Percentiles rank a stretch among this genome's conserved stretches.
phyloP scores from a whole-genome alignment of 2,113 vertebrate genomes.

The Vidua chalybeata region DNA sequence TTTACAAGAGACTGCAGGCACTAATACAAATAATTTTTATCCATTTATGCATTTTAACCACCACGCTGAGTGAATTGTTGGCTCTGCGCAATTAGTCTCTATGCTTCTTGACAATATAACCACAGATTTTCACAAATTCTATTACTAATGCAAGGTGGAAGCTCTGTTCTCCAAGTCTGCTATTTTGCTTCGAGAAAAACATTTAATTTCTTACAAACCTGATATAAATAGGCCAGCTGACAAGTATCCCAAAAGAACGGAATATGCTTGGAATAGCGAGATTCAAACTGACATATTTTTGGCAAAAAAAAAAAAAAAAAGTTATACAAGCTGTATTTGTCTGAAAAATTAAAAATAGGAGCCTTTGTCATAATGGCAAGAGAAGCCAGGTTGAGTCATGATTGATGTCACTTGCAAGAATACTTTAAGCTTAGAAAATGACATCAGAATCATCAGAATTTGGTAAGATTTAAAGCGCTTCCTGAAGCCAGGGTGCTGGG shows the following conservation, averaged over 20 bases:
- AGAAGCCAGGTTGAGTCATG: conserved; percentile 48
- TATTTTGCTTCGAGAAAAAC: conserved; percentile 41
- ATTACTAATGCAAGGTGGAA: conserved; percentile 56
- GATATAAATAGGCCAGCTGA: conserved; percentile 49
- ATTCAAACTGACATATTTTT: conserved; percentile 28
- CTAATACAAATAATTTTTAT: conserved; percentile 53
- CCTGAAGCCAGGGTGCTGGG: conserved; percentile 17
- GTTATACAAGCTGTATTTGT: conserved; percentile 12
- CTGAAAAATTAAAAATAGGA: conserved; percentile 65
- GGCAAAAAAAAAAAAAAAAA: neutral
- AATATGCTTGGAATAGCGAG: neutral
- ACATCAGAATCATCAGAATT: conserved; percentile 60
- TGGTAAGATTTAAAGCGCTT: neutral
- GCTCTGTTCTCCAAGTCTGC: conserved; percentile 11
- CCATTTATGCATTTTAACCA: conserved; percentile 41
- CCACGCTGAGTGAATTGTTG: conserved; percentile 34
- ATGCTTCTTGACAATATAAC: conserved; percentile 25
- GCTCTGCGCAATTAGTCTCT: conserved; percentile 28
- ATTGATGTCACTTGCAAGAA: conserved; percentile 67
- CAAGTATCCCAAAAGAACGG: conserved; percentile 43
- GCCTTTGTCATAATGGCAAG: conserved; percentile 46
- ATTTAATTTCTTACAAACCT: conserved; percentile 43
- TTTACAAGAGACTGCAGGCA: conserved; percentile 49
- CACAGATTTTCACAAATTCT: conserved; percentile 3
- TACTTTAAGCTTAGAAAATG: conserved; percentile 52